Percentiles rank a stretch among this genome's conserved stretches.
These are phyloP conservation scores for Drosophila pseudotakahashii DNA, from an alignment of 2,888 invertebrate species.

Conservation along the genomic window DNA sequence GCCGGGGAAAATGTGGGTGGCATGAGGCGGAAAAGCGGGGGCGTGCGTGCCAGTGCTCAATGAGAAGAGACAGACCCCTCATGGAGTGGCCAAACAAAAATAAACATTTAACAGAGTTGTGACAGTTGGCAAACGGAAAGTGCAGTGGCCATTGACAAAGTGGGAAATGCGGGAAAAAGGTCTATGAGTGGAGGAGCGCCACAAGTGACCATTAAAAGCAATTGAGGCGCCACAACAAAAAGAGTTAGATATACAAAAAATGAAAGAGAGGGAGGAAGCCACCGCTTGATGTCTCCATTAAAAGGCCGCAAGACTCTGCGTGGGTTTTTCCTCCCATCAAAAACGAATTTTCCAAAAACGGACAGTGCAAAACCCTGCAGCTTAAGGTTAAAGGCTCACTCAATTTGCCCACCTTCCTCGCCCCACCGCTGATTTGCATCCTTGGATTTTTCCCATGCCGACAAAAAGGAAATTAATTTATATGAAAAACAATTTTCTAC, in stretches of 20 bases:
- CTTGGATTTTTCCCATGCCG: conserved; percentile 40
- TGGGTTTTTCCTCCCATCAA: conserved; percentile 27
- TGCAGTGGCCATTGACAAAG: conserved; percentile 51
- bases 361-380: conserved; percentile 16
- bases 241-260: conserved; percentile 13
- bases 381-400: conserved; percentile 40
- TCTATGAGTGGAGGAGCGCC: conserved; percentile 12
- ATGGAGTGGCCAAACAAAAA: conserved; percentile 52
- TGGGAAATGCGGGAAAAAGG: background rate
- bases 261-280: conserved; percentile 31
- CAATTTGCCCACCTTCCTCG: conserved; percentile 12
- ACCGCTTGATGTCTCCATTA: conserved; percentile 67
- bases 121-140: conserved; percentile 63
- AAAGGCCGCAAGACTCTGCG: conserved; percentile 43
- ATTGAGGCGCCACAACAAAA: conserved; percentile 68
- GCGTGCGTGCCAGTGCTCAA: conserved; percentile 56
- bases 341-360: conserved; percentile 9
- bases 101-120: conserved; percentile 62
- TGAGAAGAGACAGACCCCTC: conserved; percentile 48
- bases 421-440: conserved; percentile 59
- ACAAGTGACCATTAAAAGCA: conserved; percentile 67
- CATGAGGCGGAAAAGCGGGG: conserved; percentile 35
- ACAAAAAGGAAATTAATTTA: conserved; percentile 66
- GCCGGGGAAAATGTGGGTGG: background rate
- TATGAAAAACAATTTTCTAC: conserved; percentile 33